Evolutionary conservation across 2,888 invertebrate genomes (phyloP), one percentile per base, ranked within the genome.

Genomic region (Hydraecia micacea): DNA sequence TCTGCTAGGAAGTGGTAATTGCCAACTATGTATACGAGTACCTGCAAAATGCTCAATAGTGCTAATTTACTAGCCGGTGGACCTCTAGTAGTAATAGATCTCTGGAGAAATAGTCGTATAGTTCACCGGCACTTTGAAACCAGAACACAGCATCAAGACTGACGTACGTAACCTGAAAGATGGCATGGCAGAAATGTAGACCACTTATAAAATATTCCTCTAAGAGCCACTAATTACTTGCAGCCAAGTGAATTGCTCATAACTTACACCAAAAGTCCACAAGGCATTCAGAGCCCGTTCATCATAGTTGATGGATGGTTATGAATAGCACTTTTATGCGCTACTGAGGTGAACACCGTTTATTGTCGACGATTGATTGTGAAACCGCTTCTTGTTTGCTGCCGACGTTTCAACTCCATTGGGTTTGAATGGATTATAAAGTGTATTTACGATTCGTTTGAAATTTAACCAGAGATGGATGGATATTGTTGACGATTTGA

Each of bases 261-360:
- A 80, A 84, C 88, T 90, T 90, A 84, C 62, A 80, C 86, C 88
- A 84, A 65, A 69, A 73, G 75, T 80, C 81, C 80, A 78, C 86
- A 83, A 89, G 84, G 83, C 86, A 89, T 89, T 91, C 89, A 90
- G 90, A 90, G 87, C 87, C 81, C 91, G 90, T 92, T 94, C 92
- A 89, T 91, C 94, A 93, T 93, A 91, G 86, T 91, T 94, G 93
- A 94, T 93, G 91, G 93, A 94, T 94, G 91, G 90, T 93, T 93
- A 94, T 94, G 92, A 94, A 94, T 93, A 90, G 91, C 91, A 92
- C 90, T 93, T 93, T 92, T 92, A 93, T 92, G 91, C 92, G 91
- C 90, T 88, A 86, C 85, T 87, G 87, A 90, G 90, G 91, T 90
- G 90, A 90, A 87, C 86, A 84, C 79, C 85, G 85, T 81, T 88